A percentile compares a stretch with the other conserved stretches of the same genome.
Conservation (phyloP, 2,888 invertebrate species). For the Thecophora atra region DNA sequence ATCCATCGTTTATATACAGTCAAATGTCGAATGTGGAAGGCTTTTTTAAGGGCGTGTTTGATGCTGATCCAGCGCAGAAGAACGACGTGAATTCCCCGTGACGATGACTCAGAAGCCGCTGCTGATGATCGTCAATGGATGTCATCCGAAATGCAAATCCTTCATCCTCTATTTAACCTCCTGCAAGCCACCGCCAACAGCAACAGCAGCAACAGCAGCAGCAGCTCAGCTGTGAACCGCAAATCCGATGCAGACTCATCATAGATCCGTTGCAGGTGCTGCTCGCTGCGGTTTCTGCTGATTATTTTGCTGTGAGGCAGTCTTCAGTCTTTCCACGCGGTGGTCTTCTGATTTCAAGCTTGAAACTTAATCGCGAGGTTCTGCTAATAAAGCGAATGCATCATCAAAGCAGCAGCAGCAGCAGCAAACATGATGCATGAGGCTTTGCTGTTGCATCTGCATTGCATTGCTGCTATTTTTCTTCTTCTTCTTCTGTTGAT, state of each 20-base stretch:
- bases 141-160: neutral
- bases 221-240: neutral
- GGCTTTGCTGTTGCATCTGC: slow-evolving; percentile 11
- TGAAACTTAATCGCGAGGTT: slow-evolving; percentile 29
- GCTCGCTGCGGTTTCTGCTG: too few species aligned
- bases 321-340: slow-evolving; percentile 20
- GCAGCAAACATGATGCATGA: slow-evolving; percentile 28
- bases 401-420: slow-evolving; percentile 24
- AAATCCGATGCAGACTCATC: too few species aligned
- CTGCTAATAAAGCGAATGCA: slow-evolving; percentile 23
- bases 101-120: neutral
- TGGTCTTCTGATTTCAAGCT: slow-evolving; percentile 36
- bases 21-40: too few species aligned
- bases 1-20: too few species aligned
- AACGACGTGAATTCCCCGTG: neutral
- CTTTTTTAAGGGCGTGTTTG: too few species aligned
- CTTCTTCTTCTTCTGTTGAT: slow-evolving; percentile 42
- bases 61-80: too few species aligned
- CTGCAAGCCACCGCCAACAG: neutral
- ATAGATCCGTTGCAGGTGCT: too few species aligned
- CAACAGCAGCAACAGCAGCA: neutral
- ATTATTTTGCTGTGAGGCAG: neutral
- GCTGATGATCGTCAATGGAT: neutral
- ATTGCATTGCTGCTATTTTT: slow-evolving; percentile 43
- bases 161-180: neutral